Percentiles rank a stretch among this genome's conserved stretches.
These are phyloP conservation scores for Heterochromis multidens DNA, from an alignment of 2,113 vertebrate species.

Conservation along the genomic window DNA sequence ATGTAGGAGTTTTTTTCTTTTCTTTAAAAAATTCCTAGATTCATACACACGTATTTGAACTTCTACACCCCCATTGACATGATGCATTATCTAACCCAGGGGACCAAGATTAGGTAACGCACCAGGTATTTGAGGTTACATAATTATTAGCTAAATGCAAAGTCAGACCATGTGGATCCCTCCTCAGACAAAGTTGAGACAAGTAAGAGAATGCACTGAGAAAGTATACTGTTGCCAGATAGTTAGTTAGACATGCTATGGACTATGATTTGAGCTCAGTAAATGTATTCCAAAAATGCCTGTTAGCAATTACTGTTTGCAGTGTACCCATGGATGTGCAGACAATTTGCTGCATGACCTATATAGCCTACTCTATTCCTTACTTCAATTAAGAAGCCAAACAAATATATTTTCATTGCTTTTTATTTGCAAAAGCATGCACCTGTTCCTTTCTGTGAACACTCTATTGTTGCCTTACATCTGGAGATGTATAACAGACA, in stretches of 20 bases:
- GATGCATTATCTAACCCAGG: neutral
- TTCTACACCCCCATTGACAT: neutral
- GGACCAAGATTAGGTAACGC: neutral
- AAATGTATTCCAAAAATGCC: neutral
- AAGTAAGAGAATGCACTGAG: neutral
- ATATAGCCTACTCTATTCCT: neutral
- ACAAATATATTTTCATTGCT: neutral
- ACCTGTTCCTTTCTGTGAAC: neutral
- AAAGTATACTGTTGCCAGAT: neutral
- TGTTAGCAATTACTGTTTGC: neutral
- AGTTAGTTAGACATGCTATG: neutral
- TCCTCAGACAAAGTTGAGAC: neutral
- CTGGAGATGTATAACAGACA: neutral
- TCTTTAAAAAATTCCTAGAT: neutral
- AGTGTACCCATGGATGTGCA: neutral
- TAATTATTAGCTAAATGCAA: neutral
- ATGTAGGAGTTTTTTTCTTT: neutral
- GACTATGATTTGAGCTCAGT: neutral
- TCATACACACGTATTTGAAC: neutral
- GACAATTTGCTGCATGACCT: neutral
- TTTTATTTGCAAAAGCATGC: neutral
- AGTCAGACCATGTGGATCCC: neutral
- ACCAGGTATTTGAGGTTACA: neutral
- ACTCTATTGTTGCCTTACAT: neutral
- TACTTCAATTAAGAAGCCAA: neutral